These are phyloP conservation scores for Zophobas morio DNA, from an alignment of 1,140 invertebrate species.

Conservation along the genomic window DNA sequence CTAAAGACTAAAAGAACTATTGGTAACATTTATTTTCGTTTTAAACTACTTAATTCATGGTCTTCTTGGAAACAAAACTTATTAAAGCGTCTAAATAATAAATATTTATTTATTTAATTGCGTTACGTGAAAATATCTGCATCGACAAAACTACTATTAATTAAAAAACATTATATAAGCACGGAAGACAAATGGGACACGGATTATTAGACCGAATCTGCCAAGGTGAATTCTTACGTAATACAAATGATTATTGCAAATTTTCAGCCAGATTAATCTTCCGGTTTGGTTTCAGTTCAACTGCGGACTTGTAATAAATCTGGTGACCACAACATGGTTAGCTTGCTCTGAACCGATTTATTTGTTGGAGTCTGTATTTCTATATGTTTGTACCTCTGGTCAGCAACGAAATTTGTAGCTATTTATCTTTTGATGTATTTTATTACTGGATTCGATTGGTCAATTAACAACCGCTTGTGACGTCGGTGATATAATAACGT, in stretches of 20 bases:
- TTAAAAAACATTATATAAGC: too few species aligned
- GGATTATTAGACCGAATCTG: conserved; percentile 13
- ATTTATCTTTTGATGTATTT: conserved; percentile 46
- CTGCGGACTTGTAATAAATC: conserved; percentile 50
- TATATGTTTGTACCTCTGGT: conserved; percentile 46
- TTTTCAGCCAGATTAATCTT: conserved; percentile 49
- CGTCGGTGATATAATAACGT: conserved; percentile 14
- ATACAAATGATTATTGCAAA: conserved; percentile 49
- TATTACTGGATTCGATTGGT: conserved; percentile 42
- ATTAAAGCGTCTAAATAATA: too few species aligned
- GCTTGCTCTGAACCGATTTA: conserved; percentile 49
- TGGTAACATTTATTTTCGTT: too few species aligned
- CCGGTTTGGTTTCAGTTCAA: conserved; percentile 46
- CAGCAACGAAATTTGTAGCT: conserved; percentile 45
- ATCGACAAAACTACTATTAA: too few species aligned
- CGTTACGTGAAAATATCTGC: too few species aligned
- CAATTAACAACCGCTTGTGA: conserved; percentile 42
- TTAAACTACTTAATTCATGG: too few species aligned
- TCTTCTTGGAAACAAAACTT: too few species aligned
- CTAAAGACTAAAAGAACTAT: too few species aligned
- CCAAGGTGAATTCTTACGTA: conserved; percentile 18
- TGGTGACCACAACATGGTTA: conserved; percentile 50
- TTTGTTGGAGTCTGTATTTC: conserved; percentile 47
- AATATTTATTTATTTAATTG: too few species aligned
- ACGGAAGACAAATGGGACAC: too few species aligned